These are phyloP conservation scores for Lasioglossum oenotherae DNA, from an alignment of 2,888 invertebrate genomes.

Conservation along the genomic window DNA sequence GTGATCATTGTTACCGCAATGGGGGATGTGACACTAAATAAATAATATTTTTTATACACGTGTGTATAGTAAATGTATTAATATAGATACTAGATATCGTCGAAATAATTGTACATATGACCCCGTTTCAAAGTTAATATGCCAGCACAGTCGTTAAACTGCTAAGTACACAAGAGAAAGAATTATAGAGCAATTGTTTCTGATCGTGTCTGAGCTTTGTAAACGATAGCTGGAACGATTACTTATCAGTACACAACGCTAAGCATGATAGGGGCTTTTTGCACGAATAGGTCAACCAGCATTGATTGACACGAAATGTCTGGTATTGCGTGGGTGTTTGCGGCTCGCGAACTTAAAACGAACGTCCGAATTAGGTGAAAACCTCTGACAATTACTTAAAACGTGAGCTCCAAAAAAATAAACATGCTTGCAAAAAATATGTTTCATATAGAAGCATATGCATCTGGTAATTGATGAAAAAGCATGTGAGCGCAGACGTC, in stretches of 20 bases:
- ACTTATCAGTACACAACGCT: background rate
- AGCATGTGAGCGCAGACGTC: background rate
- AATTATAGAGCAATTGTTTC: background rate
- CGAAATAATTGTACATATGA: background rate
- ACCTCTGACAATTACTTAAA: background rate
- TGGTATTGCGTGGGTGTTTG: background rate
- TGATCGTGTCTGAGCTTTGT: background rate
- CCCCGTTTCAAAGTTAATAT: background rate
- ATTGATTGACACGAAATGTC: conserved; percentile 6
- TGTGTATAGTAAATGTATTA: background rate
- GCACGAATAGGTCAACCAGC: conserved; percentile 2
- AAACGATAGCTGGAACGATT: background rate
- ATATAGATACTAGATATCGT: background rate
- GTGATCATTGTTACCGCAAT: background rate
- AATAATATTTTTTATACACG: background rate
- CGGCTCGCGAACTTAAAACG: background rate
- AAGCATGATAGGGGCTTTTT: background rate
- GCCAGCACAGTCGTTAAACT: background rate
- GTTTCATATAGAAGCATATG: background rate
- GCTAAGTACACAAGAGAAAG: background rate
- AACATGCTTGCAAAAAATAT: background rate
- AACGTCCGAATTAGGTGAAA: background rate
- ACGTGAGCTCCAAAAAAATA: background rate
- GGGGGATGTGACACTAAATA: background rate
- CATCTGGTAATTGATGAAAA: background rate